Percentiles rank a stretch among this genome's conserved stretches.
phyloP scores from a whole-genome alignment of 92 coral and sea anemone genomes.

The Parazoanthus swiftii region DNA sequence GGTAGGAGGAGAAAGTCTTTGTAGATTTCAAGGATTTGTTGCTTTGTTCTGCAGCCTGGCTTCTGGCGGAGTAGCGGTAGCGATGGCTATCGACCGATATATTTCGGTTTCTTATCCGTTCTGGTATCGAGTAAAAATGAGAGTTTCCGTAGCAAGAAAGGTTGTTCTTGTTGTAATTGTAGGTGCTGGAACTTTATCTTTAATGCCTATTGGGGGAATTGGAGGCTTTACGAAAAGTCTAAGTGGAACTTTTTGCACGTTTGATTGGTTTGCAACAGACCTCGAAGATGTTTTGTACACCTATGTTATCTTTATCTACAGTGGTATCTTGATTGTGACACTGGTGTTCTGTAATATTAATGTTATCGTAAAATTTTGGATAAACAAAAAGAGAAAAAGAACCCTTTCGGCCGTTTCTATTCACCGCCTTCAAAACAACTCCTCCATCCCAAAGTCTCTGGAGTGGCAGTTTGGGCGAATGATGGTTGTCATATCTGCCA shows the following conservation, averaged over 20 bases:
- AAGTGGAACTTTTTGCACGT: conserved; percentile 28
- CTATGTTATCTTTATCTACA: not conserved
- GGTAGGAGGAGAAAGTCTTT: not conserved
- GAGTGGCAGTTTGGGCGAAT: conserved; percentile 39
- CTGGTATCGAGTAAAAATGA: not conserved
- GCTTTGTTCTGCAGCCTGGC: conserved; percentile 31
- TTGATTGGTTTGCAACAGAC: conserved; percentile 30
- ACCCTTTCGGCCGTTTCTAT: not conserved
- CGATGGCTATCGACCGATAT: conserved; percentile 26
- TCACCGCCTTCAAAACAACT: not conserved
- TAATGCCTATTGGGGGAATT: conserved; percentile 31
- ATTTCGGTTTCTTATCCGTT: conserved; percentile 7
- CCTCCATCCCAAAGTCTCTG: not conserved
- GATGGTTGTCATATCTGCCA: conserved; percentile 19
- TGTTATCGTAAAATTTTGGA: conserved; percentile 21
- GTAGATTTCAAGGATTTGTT: conserved; percentile 32
- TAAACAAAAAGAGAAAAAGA: not conserved
- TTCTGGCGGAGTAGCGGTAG: conserved; percentile 27
- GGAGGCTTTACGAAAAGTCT: conserved; percentile 24
- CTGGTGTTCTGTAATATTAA: conserved; percentile 26
- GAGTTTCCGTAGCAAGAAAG: conserved; percentile 1
- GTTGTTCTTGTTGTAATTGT: conserved; percentile 4
- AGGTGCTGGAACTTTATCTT: not conserved
- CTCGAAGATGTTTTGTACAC: conserved; percentile 24
- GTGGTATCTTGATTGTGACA: not conserved